These are phyloP conservation scores for Sphinx pinastri DNA, from an alignment of 2,888 invertebrate genomes.

Conservation along the genomic window DNA sequence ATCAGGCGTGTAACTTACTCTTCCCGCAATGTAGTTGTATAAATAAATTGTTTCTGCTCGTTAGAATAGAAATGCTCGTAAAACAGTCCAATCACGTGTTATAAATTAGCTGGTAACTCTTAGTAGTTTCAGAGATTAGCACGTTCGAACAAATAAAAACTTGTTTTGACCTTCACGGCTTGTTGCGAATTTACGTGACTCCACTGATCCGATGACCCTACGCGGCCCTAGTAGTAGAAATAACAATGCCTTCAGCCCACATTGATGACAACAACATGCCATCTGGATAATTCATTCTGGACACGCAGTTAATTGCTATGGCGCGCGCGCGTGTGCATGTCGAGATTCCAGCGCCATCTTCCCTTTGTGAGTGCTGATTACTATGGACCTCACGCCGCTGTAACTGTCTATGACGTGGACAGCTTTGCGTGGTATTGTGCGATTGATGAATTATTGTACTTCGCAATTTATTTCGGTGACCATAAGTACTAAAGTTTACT, in stretches of 20 bases:
- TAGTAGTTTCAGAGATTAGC: no score
- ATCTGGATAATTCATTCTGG: slow-evolving; percentile 15
- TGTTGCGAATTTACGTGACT: background rate
- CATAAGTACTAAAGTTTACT: no score
- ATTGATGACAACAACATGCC: slow-evolving; percentile 16
- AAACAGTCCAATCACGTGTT: no score
- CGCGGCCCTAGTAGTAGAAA: background rate
- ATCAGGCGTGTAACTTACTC: no score
- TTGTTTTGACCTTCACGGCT: background rate
- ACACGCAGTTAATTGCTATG: slow-evolving; percentile 8
- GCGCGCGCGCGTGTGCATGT: slow-evolving; percentile 1
- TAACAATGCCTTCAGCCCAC: background rate
- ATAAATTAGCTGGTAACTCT: no score
- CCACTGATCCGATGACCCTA: background rate
- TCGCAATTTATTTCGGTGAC: no score
- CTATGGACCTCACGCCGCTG: slow-evolving; percentile 1
- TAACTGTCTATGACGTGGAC: background rate
- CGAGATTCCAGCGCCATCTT: background rate
- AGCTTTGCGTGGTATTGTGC: background rate
- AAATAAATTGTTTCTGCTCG: no score
- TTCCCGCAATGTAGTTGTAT: no score
- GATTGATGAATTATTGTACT: background rate
- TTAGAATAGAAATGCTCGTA: no score
- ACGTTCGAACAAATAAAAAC: background rate
- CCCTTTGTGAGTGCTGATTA: slow-evolving; percentile 1